Evolutionary conservation across 2,888 invertebrate species (phyloP).

Genomic region (Hypomecis atomaria): DNA sequence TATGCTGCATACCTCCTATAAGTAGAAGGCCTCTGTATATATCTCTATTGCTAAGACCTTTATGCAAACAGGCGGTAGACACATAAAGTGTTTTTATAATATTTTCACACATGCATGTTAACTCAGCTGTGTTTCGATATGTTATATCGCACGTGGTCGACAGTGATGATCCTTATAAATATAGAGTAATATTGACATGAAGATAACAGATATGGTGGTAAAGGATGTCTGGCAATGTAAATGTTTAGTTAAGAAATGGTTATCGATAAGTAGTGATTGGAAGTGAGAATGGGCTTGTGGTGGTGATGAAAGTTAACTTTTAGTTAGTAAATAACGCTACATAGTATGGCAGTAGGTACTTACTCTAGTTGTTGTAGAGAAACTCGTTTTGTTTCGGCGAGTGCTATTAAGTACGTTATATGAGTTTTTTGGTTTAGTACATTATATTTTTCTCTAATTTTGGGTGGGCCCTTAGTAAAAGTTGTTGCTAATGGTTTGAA

Average conservation of each 20-base stretch:
- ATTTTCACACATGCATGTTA: conserved; percentile 47
- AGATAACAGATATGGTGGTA: conserved; percentile 26
- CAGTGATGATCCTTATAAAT: conserved; percentile 42
- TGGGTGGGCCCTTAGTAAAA: too few species aligned
- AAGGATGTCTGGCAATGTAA: conserved; percentile 42
- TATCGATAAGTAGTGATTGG: conserved; percentile 30
- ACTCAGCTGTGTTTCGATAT: conserved; percentile 51
- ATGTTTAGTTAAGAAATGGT: conserved; percentile 45
- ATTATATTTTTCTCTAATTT: too few species aligned
- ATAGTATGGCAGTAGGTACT: too few species aligned
- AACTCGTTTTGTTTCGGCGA: too few species aligned
- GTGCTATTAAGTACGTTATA: too few species aligned
- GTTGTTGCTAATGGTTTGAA: too few species aligned
- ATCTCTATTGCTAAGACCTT: conserved; percentile 7
- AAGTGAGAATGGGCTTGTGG: neutral
- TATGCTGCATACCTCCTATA: too few species aligned
- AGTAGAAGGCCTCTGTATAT: too few species aligned
- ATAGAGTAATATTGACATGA: conserved; percentile 34
- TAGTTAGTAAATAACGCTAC: neutral
- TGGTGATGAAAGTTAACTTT: neutral
- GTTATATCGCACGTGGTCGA: conserved; percentile 55
- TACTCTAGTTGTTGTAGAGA: too few species aligned
- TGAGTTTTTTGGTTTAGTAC: too few species aligned
- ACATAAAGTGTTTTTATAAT: conserved; percentile 22
- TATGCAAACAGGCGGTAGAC: conserved; percentile 18